Evolutionary conservation across 2,797 vertebrate genomes (phyloP), one percentile per base, ranked within the genome.

Genomic region (Falco biarmicus): DNA sequence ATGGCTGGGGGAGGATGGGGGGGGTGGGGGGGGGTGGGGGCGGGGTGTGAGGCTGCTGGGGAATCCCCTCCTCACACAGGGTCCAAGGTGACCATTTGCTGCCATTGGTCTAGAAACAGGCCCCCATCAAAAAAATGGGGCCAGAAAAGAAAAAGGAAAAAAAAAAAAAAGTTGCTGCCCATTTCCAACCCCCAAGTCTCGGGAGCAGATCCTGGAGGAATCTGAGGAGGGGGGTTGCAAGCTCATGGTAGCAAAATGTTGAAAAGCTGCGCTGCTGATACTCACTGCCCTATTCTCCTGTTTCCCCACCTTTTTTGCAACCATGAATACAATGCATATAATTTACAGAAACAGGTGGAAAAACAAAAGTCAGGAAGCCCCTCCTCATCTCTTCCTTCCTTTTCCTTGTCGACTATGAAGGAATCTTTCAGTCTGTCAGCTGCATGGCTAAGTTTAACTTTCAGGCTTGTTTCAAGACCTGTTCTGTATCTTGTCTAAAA

Each of bases 401-500:
- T 65, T 84, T 79, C 70, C 81, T 37, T 43, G 64, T 91, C 96
- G 90, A 41, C 89, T 84, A 84, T 54, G 92, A 47, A 94, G 95
- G 96, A 98, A 96, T 43, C 95, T 96, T 41, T 54, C 90, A 90
- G 96, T 94, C 97, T 97, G 94, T 61, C 88, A 96, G 90, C 77
- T 70, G 68, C 81, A 83, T 71, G 74, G 86, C 93, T 91, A 56
- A 80, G 93, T 96, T 90, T 96, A 90, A 97, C 97, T 97, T 97
- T 98, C 82, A 80, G 91, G 84, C 80, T 89, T 85, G 79, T 90
- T 97, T 87, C 96, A 90, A 97, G 95, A 95, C 54, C 95, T 79
- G 78, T 77, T 97, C 92, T 84, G 69, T 84, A 93, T 95, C 94
- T 91, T 53, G 64, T 60, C 41, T 93, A 74, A 85, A 93, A 96